Conservation (phyloP, 2,888 invertebrate species). For the Silvanus unidentatus region DNA sequence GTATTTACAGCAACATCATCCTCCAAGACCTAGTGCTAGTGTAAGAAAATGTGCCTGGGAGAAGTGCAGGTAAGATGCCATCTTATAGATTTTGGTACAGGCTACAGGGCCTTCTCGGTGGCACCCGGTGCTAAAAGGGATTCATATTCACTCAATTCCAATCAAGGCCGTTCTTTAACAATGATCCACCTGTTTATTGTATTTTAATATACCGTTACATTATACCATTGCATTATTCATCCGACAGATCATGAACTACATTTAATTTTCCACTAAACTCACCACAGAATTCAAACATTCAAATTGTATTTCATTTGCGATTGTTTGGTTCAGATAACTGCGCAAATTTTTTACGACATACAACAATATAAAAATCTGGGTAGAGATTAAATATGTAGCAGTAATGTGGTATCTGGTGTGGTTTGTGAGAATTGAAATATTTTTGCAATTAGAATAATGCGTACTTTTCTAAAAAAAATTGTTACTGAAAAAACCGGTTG, state of each 20-base stretch:
- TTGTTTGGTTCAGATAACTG: too few species aligned
- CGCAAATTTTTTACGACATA: too few species aligned
- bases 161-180: conserved; percentile 7
- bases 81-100: not conserved
- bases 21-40: conserved; percentile 23
- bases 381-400: too few species aligned
- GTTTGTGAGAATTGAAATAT: too few species aligned
- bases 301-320: conserved; percentile 6
- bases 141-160: conserved; percentile 3
- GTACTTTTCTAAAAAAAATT: too few species aligned
- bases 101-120: not conserved
- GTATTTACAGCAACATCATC: conserved; percentile 26
- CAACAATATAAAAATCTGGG: too few species aligned
- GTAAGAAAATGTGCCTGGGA: conserved; percentile 30
- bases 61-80: conserved; percentile 32
- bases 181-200: conserved; percentile 8
- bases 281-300: conserved; percentile 4
- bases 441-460: too few species aligned
- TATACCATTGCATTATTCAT: conserved; percentile 24
- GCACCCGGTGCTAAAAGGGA: not conserved
- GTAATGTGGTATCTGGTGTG: too few species aligned
- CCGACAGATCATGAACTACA: conserved; percentile 25
- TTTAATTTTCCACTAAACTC: conserved; percentile 16
- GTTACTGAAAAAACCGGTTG: not conserved
- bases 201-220: conserved; percentile 24